Evolutionary conservation across 2,888 invertebrate genomes (phyloP), one percentile per base, ranked within the genome.

Genomic region (Sarcophaga subvicina): DNA sequence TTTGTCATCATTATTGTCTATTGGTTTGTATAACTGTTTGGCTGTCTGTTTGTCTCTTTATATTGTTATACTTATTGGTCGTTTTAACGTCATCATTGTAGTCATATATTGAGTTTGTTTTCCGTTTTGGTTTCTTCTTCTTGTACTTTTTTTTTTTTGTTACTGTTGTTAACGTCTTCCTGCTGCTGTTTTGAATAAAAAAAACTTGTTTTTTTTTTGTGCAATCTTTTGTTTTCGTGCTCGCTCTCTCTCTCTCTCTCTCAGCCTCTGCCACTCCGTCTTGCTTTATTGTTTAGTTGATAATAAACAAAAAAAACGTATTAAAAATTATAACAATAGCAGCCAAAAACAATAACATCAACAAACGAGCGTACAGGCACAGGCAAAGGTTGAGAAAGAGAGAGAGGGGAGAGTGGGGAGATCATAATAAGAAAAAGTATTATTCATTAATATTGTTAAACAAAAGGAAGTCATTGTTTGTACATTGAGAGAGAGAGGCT

Each of bases 371-470:
- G 17, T 14, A 17, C 4, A 54, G 5, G 4, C 12, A 54, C 8
- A 54, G 12, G 1, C 1, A 49, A 14, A 11, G 12, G 49, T 0
- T 4, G 54, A 67, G 66, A 22, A 22, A 22, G 11, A 49, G 54
- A 22, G 22, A 22, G 10, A 11, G 8, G 8, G 62, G n/a, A 17
- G 11, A 3, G 45, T n/a, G 20, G 11, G 67, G 4, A 45, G 3
- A 11, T 27, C 5, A 37, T 37, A 66, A 37, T 22, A 67, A 67
- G 45, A 67, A 45, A 64, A 63, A 37, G 3, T 22, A 60, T 14
- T 73, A 63, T 64, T 81, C 69, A 76, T 81, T 77, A 69, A 81
- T 64, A 73, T 64, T 72, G n/a, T 45, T 69, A 67, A 81, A 73
- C 73, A 81, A 85, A 14, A 72, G 72, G 62, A 73, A 69, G n/a